Conservation (phyloP, 64 coral and sea anemone genomes). For the Catalaphyllia jardinei region DNA sequence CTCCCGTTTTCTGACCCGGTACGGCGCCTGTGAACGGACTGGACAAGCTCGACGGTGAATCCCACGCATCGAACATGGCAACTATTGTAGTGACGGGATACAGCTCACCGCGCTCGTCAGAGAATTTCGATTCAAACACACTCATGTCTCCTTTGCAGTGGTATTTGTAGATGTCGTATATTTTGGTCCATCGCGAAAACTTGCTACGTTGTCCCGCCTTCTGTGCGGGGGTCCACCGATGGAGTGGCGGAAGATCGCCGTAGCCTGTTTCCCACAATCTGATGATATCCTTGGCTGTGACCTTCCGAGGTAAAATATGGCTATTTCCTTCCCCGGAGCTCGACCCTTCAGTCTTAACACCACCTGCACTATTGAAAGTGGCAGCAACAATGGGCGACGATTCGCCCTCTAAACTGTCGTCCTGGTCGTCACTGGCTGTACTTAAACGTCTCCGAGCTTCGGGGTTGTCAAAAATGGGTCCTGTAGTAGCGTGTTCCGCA, state of each 20-base stretch:
- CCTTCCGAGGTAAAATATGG: constrained; percentile 90
- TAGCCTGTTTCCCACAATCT: constrained; percentile 87
- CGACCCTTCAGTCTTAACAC: constrained; percentile 35
- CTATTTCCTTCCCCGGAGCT: constrained; percentile 40
- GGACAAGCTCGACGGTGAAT: constrained; percentile 65
- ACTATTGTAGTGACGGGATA: constrained; percentile 92
- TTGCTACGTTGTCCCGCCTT: constrained; percentile 95
- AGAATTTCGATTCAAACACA: constrained; percentile 81
- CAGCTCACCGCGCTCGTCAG: constrained; percentile 89
- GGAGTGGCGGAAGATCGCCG: constrained; percentile 75
- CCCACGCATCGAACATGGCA: constrained; percentile 94
- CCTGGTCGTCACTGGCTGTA: neutral
- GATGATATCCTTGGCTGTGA: constrained; percentile 93
- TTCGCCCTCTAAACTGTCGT: neutral
- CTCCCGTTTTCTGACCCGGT: constrained; percentile 40
- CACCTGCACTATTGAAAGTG: neutral
- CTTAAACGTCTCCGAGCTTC: constrained; percentile 48
- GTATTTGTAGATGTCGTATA: constrained; percentile 98
- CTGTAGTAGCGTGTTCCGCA: constrained; percentile 66
- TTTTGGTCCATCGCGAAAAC: constrained; percentile 97
- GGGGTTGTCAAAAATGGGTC: constrained; percentile 78
- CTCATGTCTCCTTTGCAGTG: constrained; percentile 83
- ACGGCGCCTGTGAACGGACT: constrained; percentile 33
- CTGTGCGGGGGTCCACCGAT: constrained; percentile 91
- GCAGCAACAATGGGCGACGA: neutral